These are phyloP conservation scores for Dunckerocampus dactyliophorus DNA, from an alignment of 2,113 vertebrate species.

Conservation along the genomic window DNA sequence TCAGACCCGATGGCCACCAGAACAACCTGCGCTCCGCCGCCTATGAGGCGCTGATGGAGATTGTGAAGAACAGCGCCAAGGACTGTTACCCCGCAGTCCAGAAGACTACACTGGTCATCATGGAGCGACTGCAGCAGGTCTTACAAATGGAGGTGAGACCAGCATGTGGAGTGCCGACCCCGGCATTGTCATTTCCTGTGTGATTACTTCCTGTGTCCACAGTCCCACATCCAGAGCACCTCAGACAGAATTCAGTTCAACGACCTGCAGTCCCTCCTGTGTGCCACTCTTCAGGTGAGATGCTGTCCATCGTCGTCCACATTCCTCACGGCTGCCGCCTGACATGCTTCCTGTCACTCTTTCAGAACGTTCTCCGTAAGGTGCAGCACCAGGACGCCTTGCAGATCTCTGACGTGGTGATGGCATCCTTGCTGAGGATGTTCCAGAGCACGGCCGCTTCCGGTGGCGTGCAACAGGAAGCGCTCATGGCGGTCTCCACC, in stretches of 20 bases:
- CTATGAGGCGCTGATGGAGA: constrained; percentile 98
- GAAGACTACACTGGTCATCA: constrained; percentile 97
- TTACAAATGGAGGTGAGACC: constrained; percentile 94
- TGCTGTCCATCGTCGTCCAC: not conserved
- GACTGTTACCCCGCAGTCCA: constrained; percentile 98
- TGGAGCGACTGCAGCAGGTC: constrained; percentile 96
- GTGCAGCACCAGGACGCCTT: constrained; percentile 95
- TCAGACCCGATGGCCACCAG: constrained; percentile 94
- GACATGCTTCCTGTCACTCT: not conserved
- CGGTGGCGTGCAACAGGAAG: constrained; percentile 92
- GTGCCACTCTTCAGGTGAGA: constrained; percentile 92
- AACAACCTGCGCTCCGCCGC: constrained; percentile 96
- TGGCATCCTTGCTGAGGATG: constrained; percentile 95
- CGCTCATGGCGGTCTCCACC: constrained; percentile 96
- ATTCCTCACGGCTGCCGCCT: no score
- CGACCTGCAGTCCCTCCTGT: constrained; percentile 94
- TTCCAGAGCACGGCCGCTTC: constrained; percentile 97
- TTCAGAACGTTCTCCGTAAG: constrained; percentile 90
- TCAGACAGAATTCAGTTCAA: constrained; percentile 98
- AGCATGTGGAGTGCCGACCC: no score
- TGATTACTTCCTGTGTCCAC: constrained; percentile 22
- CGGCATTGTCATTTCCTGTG: not conserved
- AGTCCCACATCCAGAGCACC: constrained; percentile 99
- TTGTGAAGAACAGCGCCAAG: constrained; percentile 98
- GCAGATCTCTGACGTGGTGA: constrained; percentile 97